Evolutionary conservation across 2,888 invertebrate genomes (phyloP).

Genomic region (Thecophora atra): DNA sequence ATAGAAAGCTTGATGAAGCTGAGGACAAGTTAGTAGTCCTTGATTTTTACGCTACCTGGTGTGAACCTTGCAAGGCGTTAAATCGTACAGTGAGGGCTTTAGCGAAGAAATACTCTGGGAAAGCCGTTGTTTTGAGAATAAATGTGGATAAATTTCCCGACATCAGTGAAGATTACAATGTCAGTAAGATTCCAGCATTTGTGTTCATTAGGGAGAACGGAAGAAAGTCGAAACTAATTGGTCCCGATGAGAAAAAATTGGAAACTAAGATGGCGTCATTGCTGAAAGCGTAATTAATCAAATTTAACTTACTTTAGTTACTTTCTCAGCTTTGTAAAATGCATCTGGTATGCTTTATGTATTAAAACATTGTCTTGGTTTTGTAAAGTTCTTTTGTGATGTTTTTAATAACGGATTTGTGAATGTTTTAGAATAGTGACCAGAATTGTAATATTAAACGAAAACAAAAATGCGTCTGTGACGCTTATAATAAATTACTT

Average conservation of each 20-base stretch:
- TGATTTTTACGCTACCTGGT: constrained; percentile 77
- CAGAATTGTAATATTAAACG: neutral
- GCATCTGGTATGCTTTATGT: constrained; percentile 23
- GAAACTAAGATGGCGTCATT: constrained; percentile 24
- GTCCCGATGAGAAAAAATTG: constrained; percentile 29
- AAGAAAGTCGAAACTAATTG: constrained; percentile 30
- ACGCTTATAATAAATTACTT: constrained; percentile 16
- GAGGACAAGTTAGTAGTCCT: constrained; percentile 83
- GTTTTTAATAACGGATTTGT: constrained; percentile 2
- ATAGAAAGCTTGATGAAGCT: constrained; percentile 75
- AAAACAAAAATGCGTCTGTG: constrained; percentile 17
- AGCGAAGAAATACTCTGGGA: constrained; percentile 39
- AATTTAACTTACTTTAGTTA: neutral
- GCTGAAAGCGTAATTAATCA: neutral
- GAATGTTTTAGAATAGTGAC: neutral
- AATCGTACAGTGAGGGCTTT: constrained; percentile 41
- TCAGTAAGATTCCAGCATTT: constrained; percentile 43
- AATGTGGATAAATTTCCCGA: constrained; percentile 46
- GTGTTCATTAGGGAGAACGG: constrained; percentile 32
- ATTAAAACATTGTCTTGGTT: neutral
- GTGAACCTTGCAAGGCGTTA: constrained; percentile 47
- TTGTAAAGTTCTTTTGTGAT: constrained; percentile 25
- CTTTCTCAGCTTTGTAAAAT: constrained; percentile 3
- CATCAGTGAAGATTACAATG: constrained; percentile 43
- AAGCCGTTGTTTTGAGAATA: constrained; percentile 43